These are phyloP conservation scores for Vireo griseus DNA, from an alignment of 2,797 vertebrate species.

Conservation along the genomic window DNA sequence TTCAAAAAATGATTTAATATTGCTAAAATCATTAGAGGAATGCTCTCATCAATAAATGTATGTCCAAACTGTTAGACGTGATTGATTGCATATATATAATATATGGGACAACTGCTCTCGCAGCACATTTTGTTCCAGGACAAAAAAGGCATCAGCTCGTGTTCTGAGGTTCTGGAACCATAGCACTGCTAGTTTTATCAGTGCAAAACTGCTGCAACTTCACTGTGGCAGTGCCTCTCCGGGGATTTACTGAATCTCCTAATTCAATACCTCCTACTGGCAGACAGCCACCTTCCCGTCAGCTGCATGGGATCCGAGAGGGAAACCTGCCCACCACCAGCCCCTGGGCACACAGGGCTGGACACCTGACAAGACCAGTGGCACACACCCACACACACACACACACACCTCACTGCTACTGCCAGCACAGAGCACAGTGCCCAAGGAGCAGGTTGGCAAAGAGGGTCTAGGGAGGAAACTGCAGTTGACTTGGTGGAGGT, in stretches of 20 bases:
- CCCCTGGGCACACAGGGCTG: neutral
- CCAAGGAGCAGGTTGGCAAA: neutral
- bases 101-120: neutral
- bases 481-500: neutral
- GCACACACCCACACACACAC: neutral
- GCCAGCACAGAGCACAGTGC: neutral
- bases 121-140: neutral
- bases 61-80: neutral
- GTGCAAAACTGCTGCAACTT: slow-evolving; percentile 21
- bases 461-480: neutral
- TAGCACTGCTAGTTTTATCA: neutral
- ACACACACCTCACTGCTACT: neutral
- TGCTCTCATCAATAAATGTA: neutral
- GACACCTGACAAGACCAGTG: neutral
- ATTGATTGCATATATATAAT: neutral
- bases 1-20: neutral
- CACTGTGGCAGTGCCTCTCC: neutral
- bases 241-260: neutral
- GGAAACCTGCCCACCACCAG: neutral
- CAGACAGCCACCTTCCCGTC: neutral
- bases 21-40: neutral
- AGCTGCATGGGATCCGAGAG: neutral
- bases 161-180: neutral
- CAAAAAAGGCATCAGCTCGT: neutral
- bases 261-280: slow-evolving; percentile 11